phyloP scores from a whole-genome alignment of 2,888 invertebrate species.

The Apotomis betuletana region DNA sequence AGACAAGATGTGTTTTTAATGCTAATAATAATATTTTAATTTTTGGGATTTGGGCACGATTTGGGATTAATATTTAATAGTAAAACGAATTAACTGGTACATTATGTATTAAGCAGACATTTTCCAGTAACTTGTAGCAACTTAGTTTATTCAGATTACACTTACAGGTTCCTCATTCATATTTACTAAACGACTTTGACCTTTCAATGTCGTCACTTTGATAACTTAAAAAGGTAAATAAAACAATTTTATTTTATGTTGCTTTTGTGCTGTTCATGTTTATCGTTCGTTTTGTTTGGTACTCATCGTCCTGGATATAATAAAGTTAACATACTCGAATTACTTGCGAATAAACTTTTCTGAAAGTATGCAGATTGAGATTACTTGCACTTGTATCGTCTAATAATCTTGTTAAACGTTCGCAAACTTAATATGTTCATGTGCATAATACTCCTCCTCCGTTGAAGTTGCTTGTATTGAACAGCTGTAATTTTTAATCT shows the following conservation, averaged over 20 bases:
- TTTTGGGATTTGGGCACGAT: not conserved
- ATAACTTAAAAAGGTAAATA: slow-evolving; percentile 35
- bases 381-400: no score
- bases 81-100: not conserved
- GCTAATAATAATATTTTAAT: no score
- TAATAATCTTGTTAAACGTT: no score
- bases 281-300: not conserved
- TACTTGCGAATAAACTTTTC: not conserved
- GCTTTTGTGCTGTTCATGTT: slow-evolving; percentile 11
- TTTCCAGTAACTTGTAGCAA: not conserved
- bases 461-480: no score
- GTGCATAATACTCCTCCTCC: no score
- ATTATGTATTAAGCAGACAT: not conserved
- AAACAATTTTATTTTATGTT: slow-evolving; percentile 9
- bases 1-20: not conserved
- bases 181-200: slow-evolving; percentile 24
- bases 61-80: not conserved
- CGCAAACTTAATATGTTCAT: no score
- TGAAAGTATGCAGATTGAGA: not conserved
- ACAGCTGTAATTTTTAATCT: no score
- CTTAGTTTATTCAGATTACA: slow-evolving; percentile 10
- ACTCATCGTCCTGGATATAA: not conserved
- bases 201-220: slow-evolving; percentile 41
- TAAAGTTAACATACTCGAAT: not conserved
- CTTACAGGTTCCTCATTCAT: slow-evolving; percentile 3